Evolutionary conservation across 2,888 invertebrate species (phyloP), one percentile per base, ranked within the genome.

Genomic region (Oscheius sp.): DNA sequence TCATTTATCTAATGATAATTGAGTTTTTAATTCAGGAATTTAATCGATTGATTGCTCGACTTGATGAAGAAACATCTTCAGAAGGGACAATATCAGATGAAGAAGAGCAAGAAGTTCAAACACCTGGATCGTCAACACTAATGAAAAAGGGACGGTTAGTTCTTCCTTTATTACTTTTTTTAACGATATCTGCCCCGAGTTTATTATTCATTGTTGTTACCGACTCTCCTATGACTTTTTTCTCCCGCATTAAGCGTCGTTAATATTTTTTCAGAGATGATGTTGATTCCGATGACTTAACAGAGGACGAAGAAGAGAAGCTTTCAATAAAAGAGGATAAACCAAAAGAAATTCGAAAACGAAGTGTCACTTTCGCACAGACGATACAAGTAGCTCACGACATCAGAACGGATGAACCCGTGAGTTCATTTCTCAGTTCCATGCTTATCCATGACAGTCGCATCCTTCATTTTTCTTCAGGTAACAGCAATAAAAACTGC

Each of bases 261-360:
- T n/a, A n/a, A n/a, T n/a, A n/a, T n/a, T 17, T 22, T 62, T 62
- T 8, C 62, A 62, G 62, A 28, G 24, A 54, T 9, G 59, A 33
- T 14, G 8, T 67, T 17, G 67, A 67, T 49, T 67, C 67, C 22
- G 67, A 67, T 47, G 67, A 67, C 49, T 26, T 44, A n/a, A 22
- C 57, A 12, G 59, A 57, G 22, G 57, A 67, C 14, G 47, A 36
- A 4, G 66, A 44, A 32, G 41, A 56, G 30, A 22, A 54, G n/a
- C 30, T 26, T 4, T n/a, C 28, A 30, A 45, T 47, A 2, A 41
- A 44, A 32, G 49, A 32, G 5, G 62, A 32, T 9, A 9, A 24
- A 4, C 17, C 62, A 9, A 44, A 44, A 22, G 17, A 38, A 9
- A 20, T 17, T 9, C 45, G 44, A 9, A 65, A 38, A 44, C 9